phyloP scores from a whole-genome alignment of 2,797 vertebrate species.

The Sebastes cheni region DNA sequence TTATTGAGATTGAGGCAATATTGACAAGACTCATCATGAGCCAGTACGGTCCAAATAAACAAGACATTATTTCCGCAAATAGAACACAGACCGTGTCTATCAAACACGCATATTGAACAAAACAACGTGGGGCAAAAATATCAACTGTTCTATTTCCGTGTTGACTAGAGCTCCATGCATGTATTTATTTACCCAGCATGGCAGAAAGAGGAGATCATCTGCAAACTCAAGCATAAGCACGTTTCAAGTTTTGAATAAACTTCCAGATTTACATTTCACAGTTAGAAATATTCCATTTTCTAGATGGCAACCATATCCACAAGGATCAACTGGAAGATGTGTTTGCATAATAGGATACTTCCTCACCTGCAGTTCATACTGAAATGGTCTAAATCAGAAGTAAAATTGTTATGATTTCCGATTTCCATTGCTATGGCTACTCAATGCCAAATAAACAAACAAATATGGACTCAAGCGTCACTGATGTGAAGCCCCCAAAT shows the following conservation, averaged over 20 bases:
- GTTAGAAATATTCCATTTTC: constrained; percentile 11
- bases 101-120: constrained; percentile 1
- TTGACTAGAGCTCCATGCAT: neutral
- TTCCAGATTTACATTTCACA: neutral
- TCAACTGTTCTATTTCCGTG: neutral
- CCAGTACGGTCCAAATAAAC: neutral
- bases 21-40: neutral
- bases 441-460: neutral
- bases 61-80: constrained; percentile 20
- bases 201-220: constrained; percentile 1
- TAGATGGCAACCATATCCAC: neutral
- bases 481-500: neutral
- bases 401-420: neutral
- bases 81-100: neutral
- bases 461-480: neutral
- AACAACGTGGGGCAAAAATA: neutral
- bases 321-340: neutral
- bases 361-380: neutral
- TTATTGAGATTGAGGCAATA: neutral
- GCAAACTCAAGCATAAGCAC: neutral
- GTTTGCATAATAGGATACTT: neutral
- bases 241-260: constrained; percentile 20
- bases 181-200: neutral
- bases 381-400: constrained; percentile 3
- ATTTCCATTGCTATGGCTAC: neutral